Percentiles rank a stretch among this genome's conserved stretches.
Conservation (phyloP, 2,797 vertebrate species). For the Enteromius paludinosus region DNA sequence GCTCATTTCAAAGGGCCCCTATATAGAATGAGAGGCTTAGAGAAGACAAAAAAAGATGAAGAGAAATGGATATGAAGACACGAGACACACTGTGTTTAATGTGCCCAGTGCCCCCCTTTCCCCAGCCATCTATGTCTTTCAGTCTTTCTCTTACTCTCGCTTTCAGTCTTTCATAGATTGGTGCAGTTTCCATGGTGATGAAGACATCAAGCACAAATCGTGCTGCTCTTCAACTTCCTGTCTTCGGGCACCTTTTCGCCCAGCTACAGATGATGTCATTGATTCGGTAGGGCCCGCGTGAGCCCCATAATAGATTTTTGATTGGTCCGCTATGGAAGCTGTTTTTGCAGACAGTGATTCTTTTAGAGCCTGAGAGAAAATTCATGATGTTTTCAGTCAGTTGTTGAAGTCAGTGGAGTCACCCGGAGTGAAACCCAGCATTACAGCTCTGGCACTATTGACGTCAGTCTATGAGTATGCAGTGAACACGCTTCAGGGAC, state of each 20-base stretch:
- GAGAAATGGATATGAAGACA: slow-evolving; percentile 35
- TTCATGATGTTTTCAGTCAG: slow-evolving; percentile 26
- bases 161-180: slow-evolving; percentile 61
- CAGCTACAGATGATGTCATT: slow-evolving; percentile 82
- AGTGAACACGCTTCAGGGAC: slow-evolving; percentile 24
- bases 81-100: slow-evolving; percentile 33
- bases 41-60: slow-evolving; percentile 13
- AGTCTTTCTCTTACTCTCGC: slow-evolving; percentile 40
- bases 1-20: slow-evolving; percentile 5
- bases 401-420: slow-evolving; percentile 22
- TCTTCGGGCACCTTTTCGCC: slow-evolving; percentile 74
- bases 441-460: slow-evolving; percentile 18
- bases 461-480: slow-evolving; percentile 40
- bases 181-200: slow-evolving; percentile 79
- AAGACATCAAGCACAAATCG: slow-evolving; percentile 71
- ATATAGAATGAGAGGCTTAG: slow-evolving; percentile 1
- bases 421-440: slow-evolving; percentile 15
- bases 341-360: slow-evolving; percentile 44
- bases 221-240: slow-evolving; percentile 71
- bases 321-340: slow-evolving; percentile 66
- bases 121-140: slow-evolving; percentile 41
- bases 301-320: slow-evolving; percentile 69
- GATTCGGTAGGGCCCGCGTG: slow-evolving; percentile 48
- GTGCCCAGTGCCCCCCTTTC: slow-evolving; percentile 19
- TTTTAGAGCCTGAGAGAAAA: slow-evolving; percentile 46